Base-by-base conservation (phyloP, 2,113 vertebrate species). In the Plecotus auritus region DNA sequence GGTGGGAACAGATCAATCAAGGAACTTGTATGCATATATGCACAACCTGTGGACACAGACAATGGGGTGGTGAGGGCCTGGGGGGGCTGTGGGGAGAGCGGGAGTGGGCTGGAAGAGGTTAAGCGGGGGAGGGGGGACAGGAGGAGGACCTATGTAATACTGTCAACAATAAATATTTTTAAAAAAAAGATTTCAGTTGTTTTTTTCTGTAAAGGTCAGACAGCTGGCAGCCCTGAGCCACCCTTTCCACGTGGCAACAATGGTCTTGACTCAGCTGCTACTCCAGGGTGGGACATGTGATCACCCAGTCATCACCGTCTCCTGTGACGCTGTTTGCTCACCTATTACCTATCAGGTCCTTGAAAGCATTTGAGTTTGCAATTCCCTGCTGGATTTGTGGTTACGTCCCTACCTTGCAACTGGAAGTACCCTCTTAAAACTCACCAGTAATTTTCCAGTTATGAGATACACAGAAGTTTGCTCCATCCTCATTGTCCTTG, bases 341-440 rank as follows among this genome's bases (percentile, higher is more conserved):
- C 37, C 51, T 59, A 37, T 45, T 30, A 32, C 54, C 45, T 85
- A 5, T 66, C 64, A 88, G 4, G 10, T 91, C n/a, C 54, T n/a
- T 51, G 16, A 37, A 51, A 87, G 47, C 69, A 54, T 42, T 66
- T 72, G n/a, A 32, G 32, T 69, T 86, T 84, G 26, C 14, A 82
- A 7, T 47, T 14, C 9, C 22, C 64, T 70, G 20, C 32, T 72
- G 37, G 51, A 74, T 9, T 37, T 84, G 73, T 83, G 28, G 13
- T 69, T 54, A 35, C 61, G 7, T 26, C 59, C 74, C 42, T 54
- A 9, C n/a, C 76, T 85, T 93, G 85, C 47, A 40, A 30, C 14
- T 11, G 8, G 30, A 94, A 47, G 26, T 84, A 11, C 40, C n/a
- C 1, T 84, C 88, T 95, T 93, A 54, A 93, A 83, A 72, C 26